Percentiles rank a stretch among this genome's conserved stretches.
Conservation (phyloP, 2,888 invertebrate genomes). For the Bhutanitis thaidina region DNA sequence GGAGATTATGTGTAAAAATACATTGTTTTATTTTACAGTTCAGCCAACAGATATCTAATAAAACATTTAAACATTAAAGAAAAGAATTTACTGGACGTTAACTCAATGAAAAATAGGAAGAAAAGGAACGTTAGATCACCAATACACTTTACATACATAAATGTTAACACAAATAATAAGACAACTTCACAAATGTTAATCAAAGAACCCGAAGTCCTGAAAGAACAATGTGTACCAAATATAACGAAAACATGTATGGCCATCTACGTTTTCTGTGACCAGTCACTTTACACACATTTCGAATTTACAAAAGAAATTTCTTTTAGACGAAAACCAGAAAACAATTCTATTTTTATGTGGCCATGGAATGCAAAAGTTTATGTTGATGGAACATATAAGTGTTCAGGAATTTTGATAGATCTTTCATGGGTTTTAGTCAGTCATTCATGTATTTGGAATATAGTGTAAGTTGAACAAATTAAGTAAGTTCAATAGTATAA, state of each 20-base stretch:
- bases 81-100: constrained; percentile 35
- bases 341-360: constrained; percentile 52
- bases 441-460: constrained; percentile 73
- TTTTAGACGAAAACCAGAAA: constrained; percentile 35
- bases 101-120: constrained; percentile 33
- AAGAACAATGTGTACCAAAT: constrained; percentile 67
- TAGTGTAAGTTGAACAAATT: constrained; percentile 44
- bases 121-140: constrained; percentile 44
- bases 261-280: constrained; percentile 76
- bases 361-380: constrained; percentile 89
- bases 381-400: constrained; percentile 84
- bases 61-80: constrained; percentile 62
- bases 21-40: constrained; percentile 39
- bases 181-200: constrained; percentile 44
- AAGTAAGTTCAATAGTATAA: too few species aligned
- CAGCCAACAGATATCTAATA: constrained; percentile 55
- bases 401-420: constrained; percentile 85
- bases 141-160: constrained; percentile 52
- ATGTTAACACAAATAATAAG: constrained; percentile 32
- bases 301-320: constrained; percentile 42
- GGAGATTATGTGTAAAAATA: background rate
- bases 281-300: constrained; percentile 58
- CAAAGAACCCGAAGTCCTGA: constrained; percentile 56
- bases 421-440: constrained; percentile 83
- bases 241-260: constrained; percentile 74